phyloP scores from a whole-genome alignment of 2,888 invertebrate genomes.

The Patella pellucida region DNA sequence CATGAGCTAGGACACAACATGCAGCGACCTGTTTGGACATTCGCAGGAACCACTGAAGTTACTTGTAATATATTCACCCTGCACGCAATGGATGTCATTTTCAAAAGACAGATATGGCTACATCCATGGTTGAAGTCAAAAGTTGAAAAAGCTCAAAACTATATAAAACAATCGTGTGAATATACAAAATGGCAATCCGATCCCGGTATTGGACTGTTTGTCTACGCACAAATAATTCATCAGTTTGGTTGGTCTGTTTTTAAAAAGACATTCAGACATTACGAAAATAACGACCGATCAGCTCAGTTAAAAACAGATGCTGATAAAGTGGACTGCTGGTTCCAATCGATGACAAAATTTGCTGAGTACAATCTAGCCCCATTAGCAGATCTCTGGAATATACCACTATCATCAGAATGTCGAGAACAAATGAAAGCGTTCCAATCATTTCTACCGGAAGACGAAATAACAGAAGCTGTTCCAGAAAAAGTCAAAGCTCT shows the following conservation, averaged over 20 bases:
- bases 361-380: background rate
- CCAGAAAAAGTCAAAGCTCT: background rate
- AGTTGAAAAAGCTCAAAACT: background rate
- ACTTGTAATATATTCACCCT: slow-evolving; percentile 1
- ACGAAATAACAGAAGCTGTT: background rate
- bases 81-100: background rate
- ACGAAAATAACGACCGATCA: background rate
- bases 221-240: background rate
- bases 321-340: background rate
- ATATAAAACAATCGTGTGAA: background rate
- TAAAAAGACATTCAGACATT: slow-evolving; percentile 4
- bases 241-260: background rate
- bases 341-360: background rate
- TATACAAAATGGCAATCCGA: background rate
- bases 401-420: background rate
- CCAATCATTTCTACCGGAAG: background rate
- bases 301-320: background rate
- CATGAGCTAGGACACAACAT: background rate
- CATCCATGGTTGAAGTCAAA: background rate
- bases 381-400: slow-evolving; percentile 1
- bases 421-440: background rate
- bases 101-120: background rate
- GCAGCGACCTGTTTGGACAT: background rate
- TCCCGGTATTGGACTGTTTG: background rate
- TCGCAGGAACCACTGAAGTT: background rate